Evolutionary conservation across 2,888 invertebrate species (phyloP), one percentile per base, ranked within the genome.

Genomic region (Mimas tiliae): DNA sequence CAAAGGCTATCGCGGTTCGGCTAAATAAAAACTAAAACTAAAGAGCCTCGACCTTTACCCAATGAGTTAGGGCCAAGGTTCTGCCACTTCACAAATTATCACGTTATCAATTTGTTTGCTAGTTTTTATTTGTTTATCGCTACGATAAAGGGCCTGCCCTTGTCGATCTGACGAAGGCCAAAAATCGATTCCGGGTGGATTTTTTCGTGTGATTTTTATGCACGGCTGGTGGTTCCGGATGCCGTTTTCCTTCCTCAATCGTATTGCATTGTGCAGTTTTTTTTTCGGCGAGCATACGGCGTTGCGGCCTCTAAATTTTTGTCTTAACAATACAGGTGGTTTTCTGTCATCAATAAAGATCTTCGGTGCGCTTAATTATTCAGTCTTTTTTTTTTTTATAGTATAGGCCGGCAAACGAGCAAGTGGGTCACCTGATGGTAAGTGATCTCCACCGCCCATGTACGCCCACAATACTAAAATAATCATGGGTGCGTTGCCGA

Each of bases 111-210:
- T 71, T 73, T 82, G 80, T 84, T 84, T 82, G 81, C 82, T 75
- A 69, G 74, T 80, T 82, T 80, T 42, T 42, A 42, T 42, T 42
- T 58, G 66, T 83, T 87, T 88, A 89, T 88, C 87, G 75, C 65
- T 11, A 65, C 77, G 89, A 91, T 90, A 89, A 89, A 91, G 91
- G 92, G 89, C 82, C 72, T 81, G 87, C 78, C 91, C 91, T 91
- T 86, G 89, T 67, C 62, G 62, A 83, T 80, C 82, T 74, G 69
- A 65, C 77, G 84, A 82, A 90, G 91, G 86, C 74, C 79, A 69
- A 19, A 27, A 47, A 73, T 73, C 65, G 73, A 84, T 90, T 91
- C 90, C 90, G 89, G 85, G 69, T 74, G 70, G 76, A 80, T 86
- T 88, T 83, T 83, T 82, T 74, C 74, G 73, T 67, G 75, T 69